Percentiles rank a stretch among this genome's conserved stretches.
Evolutionary conservation across 2,113 vertebrate genomes (phyloP).

Genomic region (Nyctereutes procyonoides): DNA sequence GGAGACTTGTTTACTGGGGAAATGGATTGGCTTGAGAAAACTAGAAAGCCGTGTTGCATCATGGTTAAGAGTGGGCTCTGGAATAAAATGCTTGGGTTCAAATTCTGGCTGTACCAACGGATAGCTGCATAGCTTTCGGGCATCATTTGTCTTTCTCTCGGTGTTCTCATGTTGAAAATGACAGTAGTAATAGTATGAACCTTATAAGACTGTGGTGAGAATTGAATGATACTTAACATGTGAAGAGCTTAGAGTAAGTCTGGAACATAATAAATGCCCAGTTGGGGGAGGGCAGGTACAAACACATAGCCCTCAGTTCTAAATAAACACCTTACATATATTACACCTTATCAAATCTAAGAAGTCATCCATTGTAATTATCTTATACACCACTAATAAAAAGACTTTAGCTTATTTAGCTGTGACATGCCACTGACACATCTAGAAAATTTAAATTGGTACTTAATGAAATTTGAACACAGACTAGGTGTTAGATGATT

Average conservation of each 20-base stretch:
- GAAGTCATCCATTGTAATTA: background rate
- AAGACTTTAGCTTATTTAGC: background rate
- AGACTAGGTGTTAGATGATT: background rate
- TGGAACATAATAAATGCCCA: background rate
- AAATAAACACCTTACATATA: background rate
- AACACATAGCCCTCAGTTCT: background rate
- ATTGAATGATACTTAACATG: background rate
- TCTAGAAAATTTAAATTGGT: conserved; percentile 29
- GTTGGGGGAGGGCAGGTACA: background rate
- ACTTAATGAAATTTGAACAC: conserved; percentile 34
- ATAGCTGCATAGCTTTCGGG: background rate
- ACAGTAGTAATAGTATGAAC: background rate
- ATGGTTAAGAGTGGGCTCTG: background rate
- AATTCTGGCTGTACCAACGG: background rate
- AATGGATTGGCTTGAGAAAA: background rate
- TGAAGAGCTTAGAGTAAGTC: background rate
- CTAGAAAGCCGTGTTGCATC: background rate
- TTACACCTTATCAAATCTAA: background rate
- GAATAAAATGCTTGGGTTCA: background rate
- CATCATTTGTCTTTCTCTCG: background rate
- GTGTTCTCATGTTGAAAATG: conserved; percentile 22
- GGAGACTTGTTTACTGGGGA: background rate
- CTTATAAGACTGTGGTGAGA: background rate
- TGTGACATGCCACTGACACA: background rate
- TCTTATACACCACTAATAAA: background rate